Conservation (phyloP, 30 jellyfish, hydroid and myxozoan species). For the Nemopilema nomurai region DNA sequence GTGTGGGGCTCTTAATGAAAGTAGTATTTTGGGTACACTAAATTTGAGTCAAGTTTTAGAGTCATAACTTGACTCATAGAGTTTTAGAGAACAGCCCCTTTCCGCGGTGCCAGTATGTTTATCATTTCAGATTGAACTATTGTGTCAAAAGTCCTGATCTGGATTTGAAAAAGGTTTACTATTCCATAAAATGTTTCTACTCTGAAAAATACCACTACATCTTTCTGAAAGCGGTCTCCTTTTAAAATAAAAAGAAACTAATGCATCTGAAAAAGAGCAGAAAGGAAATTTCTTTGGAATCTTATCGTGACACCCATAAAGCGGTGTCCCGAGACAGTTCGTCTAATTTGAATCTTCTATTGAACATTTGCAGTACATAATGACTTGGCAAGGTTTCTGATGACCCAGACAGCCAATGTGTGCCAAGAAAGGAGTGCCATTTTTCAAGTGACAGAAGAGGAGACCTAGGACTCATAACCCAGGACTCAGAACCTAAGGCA, state of each 20-base stretch:
- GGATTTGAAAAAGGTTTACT: not conserved
- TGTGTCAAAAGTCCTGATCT: not conserved
- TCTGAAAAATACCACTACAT: not conserved
- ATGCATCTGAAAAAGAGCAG: not conserved
- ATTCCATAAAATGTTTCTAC: not conserved
- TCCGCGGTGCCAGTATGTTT: not conserved
- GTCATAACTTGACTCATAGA: not conserved
- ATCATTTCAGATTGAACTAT: conserved; percentile 26
- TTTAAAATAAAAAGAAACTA: not conserved
- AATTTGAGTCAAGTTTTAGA: not conserved
- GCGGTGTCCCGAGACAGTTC: not conserved
- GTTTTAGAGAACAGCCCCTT: not conserved
- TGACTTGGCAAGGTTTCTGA: not conserved
- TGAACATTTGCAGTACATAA: not conserved
- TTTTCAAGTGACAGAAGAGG: not conserved
- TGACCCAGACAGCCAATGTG: not conserved
- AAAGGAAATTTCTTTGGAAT: not conserved
- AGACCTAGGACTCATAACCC: not conserved
- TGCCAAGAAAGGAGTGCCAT: not conserved
- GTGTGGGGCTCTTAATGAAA: not conserved
- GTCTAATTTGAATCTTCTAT: not conserved
- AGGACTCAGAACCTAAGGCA: not conserved
- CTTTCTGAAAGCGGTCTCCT: not conserved
- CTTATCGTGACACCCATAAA: not conserved
- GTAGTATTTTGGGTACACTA: not conserved